Percentiles rank a stretch among this genome's conserved stretches.
These are phyloP conservation scores for Synergus laeviventris DNA, from an alignment of 2,888 invertebrate species.

Conservation along the genomic window DNA sequence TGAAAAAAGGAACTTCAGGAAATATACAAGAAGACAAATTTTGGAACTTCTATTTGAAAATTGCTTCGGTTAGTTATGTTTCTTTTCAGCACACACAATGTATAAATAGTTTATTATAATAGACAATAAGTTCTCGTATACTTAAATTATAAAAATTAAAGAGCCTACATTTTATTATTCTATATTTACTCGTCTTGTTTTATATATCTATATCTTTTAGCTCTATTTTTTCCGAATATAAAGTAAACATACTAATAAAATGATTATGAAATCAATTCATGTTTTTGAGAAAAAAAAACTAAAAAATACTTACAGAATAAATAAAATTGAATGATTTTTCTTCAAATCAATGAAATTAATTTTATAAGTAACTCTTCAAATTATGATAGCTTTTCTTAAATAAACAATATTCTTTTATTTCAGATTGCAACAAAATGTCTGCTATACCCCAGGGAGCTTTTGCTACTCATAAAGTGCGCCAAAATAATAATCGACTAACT, in stretches of 20 bases:
- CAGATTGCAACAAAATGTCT: slow-evolving; percentile 80
- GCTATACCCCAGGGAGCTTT: slow-evolving; percentile 88
- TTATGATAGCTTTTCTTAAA: too few species aligned
- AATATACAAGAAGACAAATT: slow-evolving; percentile 52
- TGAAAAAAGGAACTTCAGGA: background rate
- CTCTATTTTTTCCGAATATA: background rate
- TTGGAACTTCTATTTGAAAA: slow-evolving; percentile 62
- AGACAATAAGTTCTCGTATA: background rate
- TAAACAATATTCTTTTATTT: slow-evolving; percentile 28
- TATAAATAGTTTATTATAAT: background rate
- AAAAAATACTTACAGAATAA: background rate
- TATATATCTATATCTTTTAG: background rate
- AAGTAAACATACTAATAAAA: background rate
- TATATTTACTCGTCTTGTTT: background rate
- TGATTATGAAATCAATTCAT: too few species aligned
- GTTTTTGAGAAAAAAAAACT: background rate
- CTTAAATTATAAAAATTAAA: background rate
- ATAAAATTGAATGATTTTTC: background rate
- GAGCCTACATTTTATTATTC: background rate
- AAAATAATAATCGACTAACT: slow-evolving; percentile 74
- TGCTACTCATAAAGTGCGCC: slow-evolving; percentile 83
- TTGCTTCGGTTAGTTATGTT: slow-evolving; percentile 60
- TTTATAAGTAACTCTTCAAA: background rate
- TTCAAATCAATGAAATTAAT: too few species aligned
- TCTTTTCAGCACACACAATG: slow-evolving; percentile 8